Conservation (phyloP, 2,888 invertebrate species). For the Colletes collaris region DNA sequence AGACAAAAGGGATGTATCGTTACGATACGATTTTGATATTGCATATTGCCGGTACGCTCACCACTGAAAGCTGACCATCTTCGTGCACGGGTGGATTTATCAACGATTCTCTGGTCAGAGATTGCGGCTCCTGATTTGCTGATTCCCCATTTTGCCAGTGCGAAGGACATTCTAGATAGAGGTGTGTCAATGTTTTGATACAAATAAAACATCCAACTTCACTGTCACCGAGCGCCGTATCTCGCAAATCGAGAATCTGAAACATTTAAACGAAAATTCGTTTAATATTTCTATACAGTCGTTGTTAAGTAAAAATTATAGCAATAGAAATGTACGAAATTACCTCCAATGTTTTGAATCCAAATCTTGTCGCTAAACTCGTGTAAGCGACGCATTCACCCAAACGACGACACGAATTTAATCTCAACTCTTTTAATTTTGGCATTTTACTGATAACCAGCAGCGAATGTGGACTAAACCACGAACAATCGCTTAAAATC, state of each 20-base stretch:
- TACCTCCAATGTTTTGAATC: constrained; percentile 87
- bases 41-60: constrained; percentile 21
- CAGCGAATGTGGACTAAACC: constrained; percentile 90
- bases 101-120: constrained; percentile 62
- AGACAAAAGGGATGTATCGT: neutral
- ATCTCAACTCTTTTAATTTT: constrained; percentile 85
- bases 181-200: constrained; percentile 83
- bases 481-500: constrained; percentile 89
- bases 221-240: constrained; percentile 85
- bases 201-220: constrained; percentile 86
- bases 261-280: constrained; percentile 39
- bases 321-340: neutral
- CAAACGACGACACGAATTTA: constrained; percentile 87
- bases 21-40: neutral
- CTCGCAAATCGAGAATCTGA: constrained; percentile 85
- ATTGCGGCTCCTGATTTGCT: constrained; percentile 60
- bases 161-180: constrained; percentile 84
- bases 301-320: neutral
- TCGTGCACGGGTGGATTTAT: constrained; percentile 70
- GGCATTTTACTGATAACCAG: constrained; percentile 89
- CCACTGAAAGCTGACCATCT: constrained; percentile 71
- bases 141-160: constrained; percentile 45
- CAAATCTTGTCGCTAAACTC: constrained; percentile 89
- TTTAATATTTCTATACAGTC: neutral
- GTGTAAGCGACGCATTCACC: constrained; percentile 91